Conservation (phyloP, 2,113 vertebrate species). For the Oriolus oriolus region DNA sequence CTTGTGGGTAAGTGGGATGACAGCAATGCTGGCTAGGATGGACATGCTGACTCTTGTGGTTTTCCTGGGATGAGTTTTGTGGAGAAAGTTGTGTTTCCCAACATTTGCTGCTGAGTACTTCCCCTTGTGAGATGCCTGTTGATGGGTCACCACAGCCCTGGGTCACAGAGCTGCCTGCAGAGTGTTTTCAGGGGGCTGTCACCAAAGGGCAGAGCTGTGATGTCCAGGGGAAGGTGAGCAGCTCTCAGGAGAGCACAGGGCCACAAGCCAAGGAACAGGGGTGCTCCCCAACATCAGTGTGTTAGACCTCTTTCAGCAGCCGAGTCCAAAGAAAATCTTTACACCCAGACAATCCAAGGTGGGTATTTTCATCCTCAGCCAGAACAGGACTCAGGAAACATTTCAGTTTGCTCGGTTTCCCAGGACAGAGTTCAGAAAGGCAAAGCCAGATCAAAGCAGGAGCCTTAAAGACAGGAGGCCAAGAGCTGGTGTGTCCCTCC, state of each 20-base stretch:
- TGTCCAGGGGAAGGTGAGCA: not conserved
- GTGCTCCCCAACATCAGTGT: rapidly evolving
- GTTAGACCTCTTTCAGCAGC: not conserved
- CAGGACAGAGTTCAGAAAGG: not conserved
- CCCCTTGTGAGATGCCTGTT: not conserved
- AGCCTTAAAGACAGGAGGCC: not conserved
- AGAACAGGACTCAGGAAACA: not conserved
- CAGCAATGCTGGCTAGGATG: not conserved
- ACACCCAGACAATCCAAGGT: not conserved
- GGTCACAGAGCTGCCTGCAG: not conserved
- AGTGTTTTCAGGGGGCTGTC: not conserved
- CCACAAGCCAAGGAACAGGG: rapidly evolving
- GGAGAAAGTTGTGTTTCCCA: not conserved
- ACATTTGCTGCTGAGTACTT: not conserved
- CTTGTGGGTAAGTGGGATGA: not conserved
- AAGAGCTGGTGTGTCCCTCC: not conserved
- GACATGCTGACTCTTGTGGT: rapidly evolving
- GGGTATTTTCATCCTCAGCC: not conserved
- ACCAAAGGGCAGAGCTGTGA: not conserved
- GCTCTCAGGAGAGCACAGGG: not conserved
- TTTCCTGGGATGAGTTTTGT: not conserved
- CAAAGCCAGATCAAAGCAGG: not conserved
- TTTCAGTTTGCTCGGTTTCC: not conserved
- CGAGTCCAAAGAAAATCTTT: not conserved
- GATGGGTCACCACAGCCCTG: not conserved